Percentiles rank a stretch among this genome's conserved stretches.
phyloP scores from a whole-genome alignment of 2,113 vertebrate genomes.

The Gopherus flavomarginatus region DNA sequence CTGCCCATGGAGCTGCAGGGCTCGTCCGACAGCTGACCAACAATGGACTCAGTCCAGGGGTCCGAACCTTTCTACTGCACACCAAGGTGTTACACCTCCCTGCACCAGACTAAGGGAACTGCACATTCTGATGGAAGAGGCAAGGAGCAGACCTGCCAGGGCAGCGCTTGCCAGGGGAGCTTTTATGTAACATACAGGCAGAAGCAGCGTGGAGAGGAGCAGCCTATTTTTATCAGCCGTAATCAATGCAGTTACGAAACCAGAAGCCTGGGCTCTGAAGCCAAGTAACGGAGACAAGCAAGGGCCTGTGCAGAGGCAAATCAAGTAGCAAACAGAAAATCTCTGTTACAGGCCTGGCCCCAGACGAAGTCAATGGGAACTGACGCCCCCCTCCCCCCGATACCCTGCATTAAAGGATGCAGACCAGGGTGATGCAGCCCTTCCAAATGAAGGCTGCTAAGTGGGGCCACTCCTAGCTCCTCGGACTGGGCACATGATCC shows the following conservation, averaged over 20 bases:
- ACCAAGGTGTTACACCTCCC: neutral
- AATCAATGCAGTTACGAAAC: slow-evolving; percentile 23
- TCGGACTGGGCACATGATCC: too few species aligned
- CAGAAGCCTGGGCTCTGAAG: neutral
- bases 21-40: neutral
- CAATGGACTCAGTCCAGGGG: neutral
- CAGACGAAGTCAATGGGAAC: neutral
- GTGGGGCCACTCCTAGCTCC: neutral
- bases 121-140: neutral
- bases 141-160: neutral
- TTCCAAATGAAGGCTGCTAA: neutral
- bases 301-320: neutral
- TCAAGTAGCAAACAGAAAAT: neutral
- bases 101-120: neutral
- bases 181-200: slow-evolving; percentile 35
- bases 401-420: neutral
- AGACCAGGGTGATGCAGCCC: neutral
- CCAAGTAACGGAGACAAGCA: fast-evolving
- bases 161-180: neutral
- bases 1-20: neutral
- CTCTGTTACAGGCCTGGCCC: neutral
- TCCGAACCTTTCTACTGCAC: neutral
- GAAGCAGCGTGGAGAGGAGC: slow-evolving; percentile 23
- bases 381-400: neutral
- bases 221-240: slow-evolving; percentile 61